Evolutionary conservation across 1,140 invertebrate species (phyloP).

Genomic region (Diabrotica undecimpunctata): DNA sequence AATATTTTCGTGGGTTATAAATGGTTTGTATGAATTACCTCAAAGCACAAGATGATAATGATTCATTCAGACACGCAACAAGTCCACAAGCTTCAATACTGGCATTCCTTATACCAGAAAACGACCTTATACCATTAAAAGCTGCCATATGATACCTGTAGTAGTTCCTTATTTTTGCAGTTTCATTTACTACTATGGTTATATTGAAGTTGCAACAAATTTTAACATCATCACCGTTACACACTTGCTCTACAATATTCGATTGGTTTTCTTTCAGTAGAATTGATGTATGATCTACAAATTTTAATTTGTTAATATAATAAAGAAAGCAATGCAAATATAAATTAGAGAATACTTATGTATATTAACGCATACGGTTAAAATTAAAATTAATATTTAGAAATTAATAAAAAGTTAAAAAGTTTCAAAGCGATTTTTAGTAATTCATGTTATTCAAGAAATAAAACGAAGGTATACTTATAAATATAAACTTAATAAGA

Average conservation of each 20-base stretch:
- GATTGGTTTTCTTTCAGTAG: conserved; percentile 18
- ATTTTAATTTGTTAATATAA: not conserved
- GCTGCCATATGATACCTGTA: conserved; percentile 47
- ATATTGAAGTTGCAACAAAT: conserved; percentile 29
- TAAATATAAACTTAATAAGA: too few relatives aligned
- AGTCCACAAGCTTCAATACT: conserved; percentile 52
- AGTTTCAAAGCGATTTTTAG: too few relatives aligned
- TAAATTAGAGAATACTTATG: not conserved
- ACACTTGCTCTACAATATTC: conserved; percentile 11
- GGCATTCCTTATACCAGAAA: conserved; percentile 42
- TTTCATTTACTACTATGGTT: conserved; percentile 6
- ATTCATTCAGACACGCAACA: conserved; percentile 49
- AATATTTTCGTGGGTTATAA: too few relatives aligned
- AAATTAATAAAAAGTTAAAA: too few relatives aligned
- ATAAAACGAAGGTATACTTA: too few relatives aligned
- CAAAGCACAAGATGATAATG: conserved; percentile 46
- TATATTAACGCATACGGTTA: too few relatives aligned
- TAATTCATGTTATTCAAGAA: too few relatives aligned
- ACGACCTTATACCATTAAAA: conserved; percentile 50
- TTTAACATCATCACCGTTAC: conserved; percentile 21
- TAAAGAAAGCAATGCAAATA: not conserved
- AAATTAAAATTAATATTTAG: too few relatives aligned
- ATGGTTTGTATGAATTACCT: conserved; percentile 34
- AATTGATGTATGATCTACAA: conserved; percentile 25
- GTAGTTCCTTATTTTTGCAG: not conserved